A percentile compares a stretch with the other conserved stretches of the same genome.
phyloP scores from a whole-genome alignment of 2,888 invertebrate genomes.

The Cecidostiba fungosa region DNA sequence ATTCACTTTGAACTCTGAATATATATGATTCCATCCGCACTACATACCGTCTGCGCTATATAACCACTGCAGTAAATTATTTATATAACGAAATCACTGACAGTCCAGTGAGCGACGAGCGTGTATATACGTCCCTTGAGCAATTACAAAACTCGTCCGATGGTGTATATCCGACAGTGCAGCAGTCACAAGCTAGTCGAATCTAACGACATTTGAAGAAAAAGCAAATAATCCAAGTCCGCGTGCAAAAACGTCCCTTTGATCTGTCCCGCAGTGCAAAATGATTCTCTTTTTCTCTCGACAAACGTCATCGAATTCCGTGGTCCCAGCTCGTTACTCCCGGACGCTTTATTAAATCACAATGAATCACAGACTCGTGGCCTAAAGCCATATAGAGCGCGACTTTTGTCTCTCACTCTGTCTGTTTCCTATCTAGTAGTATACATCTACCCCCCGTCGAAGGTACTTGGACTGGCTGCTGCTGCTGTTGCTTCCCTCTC shows the following conservation, averaged over 20 bases:
- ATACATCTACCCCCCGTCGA: slow-evolving; percentile 42
- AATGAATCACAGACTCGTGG: slow-evolving; percentile 61
- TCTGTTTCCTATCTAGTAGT: slow-evolving; percentile 28
- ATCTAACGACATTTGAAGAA: slow-evolving; percentile 39
- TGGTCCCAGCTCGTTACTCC: slow-evolving; percentile 50
- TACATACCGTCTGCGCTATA: too few relatives aligned
- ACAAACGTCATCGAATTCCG: slow-evolving; percentile 43
- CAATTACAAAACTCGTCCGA: slow-evolving; percentile 1
- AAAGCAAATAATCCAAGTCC: slow-evolving; percentile 19
- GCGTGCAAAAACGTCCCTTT: slow-evolving; percentile 35
- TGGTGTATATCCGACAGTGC: neutral
- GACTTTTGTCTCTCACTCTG: slow-evolving; percentile 33
- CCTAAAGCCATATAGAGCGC: slow-evolving; percentile 41
- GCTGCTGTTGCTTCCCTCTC: slow-evolving; percentile 52
- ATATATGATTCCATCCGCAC: too few relatives aligned
- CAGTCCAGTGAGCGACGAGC: neutral
- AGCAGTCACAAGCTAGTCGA: neutral
- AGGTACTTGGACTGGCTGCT: slow-evolving; percentile 32
- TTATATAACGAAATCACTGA: slow-evolving; percentile 10
- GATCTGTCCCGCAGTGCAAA: slow-evolving; percentile 34
- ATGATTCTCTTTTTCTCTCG: neutral
- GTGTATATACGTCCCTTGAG: neutral
- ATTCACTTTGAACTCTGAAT: too few relatives aligned
- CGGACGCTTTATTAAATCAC: slow-evolving; percentile 61
- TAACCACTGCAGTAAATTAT: neutral